phyloP scores from a whole-genome alignment of 2,888 invertebrate species.

The Habroteleia sp. region DNA sequence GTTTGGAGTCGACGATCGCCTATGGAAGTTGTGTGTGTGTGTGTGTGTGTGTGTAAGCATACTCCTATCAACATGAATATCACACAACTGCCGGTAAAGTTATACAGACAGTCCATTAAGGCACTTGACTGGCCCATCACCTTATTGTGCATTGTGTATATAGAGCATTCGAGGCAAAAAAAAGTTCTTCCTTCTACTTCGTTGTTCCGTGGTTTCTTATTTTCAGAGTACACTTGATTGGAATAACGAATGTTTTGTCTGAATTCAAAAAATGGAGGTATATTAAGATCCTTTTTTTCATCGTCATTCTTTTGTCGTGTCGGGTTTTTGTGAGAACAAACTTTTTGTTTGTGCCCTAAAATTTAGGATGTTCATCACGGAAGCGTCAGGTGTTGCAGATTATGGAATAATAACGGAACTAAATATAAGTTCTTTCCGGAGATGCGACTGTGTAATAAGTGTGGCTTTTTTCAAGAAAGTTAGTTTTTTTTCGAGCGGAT shows the following conservation, averaged over 20 bases:
- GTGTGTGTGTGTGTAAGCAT: slow-evolving; percentile 24
- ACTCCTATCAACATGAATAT: slow-evolving; percentile 42
- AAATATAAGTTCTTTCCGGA: slow-evolving; percentile 57
- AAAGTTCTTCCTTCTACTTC: slow-evolving; percentile 22
- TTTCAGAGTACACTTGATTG: slow-evolving; percentile 40
- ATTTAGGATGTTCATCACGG: slow-evolving; percentile 26
- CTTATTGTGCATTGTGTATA: slow-evolving; percentile 60
- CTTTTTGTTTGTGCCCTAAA: slow-evolving; percentile 13
- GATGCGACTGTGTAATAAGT: slow-evolving; percentile 21
- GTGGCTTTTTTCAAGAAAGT: slow-evolving; percentile 15
- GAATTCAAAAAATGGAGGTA: slow-evolving; percentile 16
- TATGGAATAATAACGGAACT: slow-evolving; percentile 46
- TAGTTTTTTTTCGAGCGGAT: slow-evolving; percentile 1
- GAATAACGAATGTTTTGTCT: slow-evolving; percentile 35
- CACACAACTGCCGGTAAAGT: slow-evolving; percentile 37
- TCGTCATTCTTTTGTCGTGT: neutral
- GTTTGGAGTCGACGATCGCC: slow-evolving; percentile 33
- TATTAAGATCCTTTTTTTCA: slow-evolving; percentile 11
- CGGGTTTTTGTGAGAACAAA: slow-evolving; percentile 14
- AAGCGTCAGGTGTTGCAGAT: slow-evolving; percentile 54
- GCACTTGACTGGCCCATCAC: slow-evolving; percentile 61
- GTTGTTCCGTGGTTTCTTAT: slow-evolving; percentile 20
- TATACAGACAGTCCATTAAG: slow-evolving; percentile 62
- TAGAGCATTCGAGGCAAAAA: slow-evolving; percentile 43
- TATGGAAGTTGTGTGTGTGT: slow-evolving; percentile 15